Evolutionary conservation across 2,113 vertebrate species (phyloP), one percentile per base, ranked within the genome.

Genomic region (Gobius niger): DNA sequence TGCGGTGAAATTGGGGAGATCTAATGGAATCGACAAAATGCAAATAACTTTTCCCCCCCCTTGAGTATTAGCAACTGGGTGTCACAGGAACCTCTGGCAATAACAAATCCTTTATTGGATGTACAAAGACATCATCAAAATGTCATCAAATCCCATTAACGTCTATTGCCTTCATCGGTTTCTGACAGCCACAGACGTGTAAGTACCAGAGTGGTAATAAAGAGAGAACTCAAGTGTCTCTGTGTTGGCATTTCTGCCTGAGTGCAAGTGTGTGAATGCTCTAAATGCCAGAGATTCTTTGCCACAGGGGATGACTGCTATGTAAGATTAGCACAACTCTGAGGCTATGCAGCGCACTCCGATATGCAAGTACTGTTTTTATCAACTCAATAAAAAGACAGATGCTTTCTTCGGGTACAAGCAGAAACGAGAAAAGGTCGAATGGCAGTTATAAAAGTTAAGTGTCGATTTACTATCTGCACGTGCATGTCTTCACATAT

Each of bases 1-100:
- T 65, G 64, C 53, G 57, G n/a, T 68, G 64, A 73, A 86, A 82
- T 76, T 77, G 67, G 11, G 82, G 65, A 75, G 64, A 73, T 67
- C 60, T 71, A 84, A 83, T 65, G 59, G 65, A 82, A 79, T 65
- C 47, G 67, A 86, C 82, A 74, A 74, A 78, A 77, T 76, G n/a
- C 34, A 76, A 84, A 81, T 78, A 72, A 78, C 50, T 79, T 63
- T 75, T 73, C 34, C 16, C 9, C 9, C 8, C 14, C 44, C 65
- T 19, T 76, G 59, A 71, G 72, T 71, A 52, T 70, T 59, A 24
- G 53, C 2, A 41, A 52, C 68, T 65, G 68, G 70, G 56, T 69
- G 62, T 70, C 5, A 7, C 63, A 60, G n/a, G 67, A 50, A 61
- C 66, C 34, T 15, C 52, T 46, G 70, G 67, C 24, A 64, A 62